Evolutionary conservation across 2,797 vertebrate genomes (phyloP), one percentile per base, ranked within the genome.

Genomic region (Hirundo rustica): DNA sequence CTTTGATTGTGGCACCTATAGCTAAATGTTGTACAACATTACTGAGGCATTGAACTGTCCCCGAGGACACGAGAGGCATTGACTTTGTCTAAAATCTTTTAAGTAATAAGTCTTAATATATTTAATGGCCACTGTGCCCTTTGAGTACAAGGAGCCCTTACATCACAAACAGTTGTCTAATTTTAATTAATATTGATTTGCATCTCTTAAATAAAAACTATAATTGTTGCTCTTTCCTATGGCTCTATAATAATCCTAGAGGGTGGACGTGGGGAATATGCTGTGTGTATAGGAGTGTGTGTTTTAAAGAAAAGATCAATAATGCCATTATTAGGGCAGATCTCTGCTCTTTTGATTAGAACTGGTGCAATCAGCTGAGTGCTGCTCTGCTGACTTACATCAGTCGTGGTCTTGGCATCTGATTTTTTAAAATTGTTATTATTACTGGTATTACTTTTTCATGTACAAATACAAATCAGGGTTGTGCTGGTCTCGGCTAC

Each of bases 101-200:
- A 98, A 98, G 96, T 98, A 98, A 98, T 98, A 98, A 98, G 98
- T 98, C 97, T 98, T 97, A 98, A 98, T 98, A 93, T 97, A 97
- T 98, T 99, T 98, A 98, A 98, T 98, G 98, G 98, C 97, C 97
- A 97, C 95, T 91, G 79, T 97, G 96, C 96, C 98, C 98, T 98
- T 98, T 98, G 97, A 98, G 97, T 95, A 95, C 90, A 93, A 90
- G 93, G 84, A 94, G 42, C 95, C 79, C 85, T 97, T 97, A 98
- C 97, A 98, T 98, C 98, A 98, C 96, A 96, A 98, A 98, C 98
- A 98, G 98, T 98, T 98, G 98, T 98, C 98, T 98, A 96, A 96
- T 98, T 98, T 99, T 98, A 99, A 99, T 99, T 99, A 99, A 98
- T 98, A 98, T 99, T 98, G 99, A 99, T 99, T 98, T 98, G 97